Base-by-base conservation (phyloP, 2,888 invertebrate species). In the Heliconius ismenius region DNA sequence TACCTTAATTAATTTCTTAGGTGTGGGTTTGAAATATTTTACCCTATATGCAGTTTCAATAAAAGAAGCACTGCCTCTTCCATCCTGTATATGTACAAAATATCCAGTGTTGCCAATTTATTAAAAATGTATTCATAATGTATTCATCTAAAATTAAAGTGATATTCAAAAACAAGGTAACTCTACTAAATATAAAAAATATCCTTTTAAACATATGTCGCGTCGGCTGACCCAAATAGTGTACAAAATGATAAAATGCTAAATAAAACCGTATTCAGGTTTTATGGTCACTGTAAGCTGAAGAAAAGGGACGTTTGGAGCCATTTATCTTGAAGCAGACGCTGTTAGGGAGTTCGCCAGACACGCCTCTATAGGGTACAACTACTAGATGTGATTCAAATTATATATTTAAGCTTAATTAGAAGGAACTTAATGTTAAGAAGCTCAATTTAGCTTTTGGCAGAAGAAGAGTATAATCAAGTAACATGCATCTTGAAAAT, bases 201-300 rank as follows among this genome's bases (percentile, higher is more conserved):
- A 28, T 32, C 18, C 15, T 58, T 7, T n/a, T n/a, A 24, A 58
- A 28, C 70, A 58, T 58, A 58, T 70, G 70, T 70, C 67, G 9
- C 4, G 70, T 70, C 67, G 24, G 4, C 36, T 76, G 77, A 79
- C 79, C 79, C 73, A 76, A 76, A 77, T 78, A 75, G 73, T 77
- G 73, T 70, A 70, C n/a, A n/a, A 70, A 70, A 70, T 70, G 70
- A 70, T 58, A 32, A 70, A 70, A 70, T 58, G 32, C 84, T 85
- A 87, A 87, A 89, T 89, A 88, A 89, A 88, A 85, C 85, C 84
- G 82, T 83, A 86, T 88, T 87, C 86, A 85, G 84, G 84, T 86
- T 86, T 88, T 88, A 89, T 87, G 88, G 86, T 82, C 80, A 82
- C 83, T 49, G 86, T 86, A 83, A 86, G 85, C 82, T 86, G 87